Percentiles rank a stretch among this genome's conserved stretches.
Evolutionary conservation across 2,888 invertebrate species (phyloP).

Genomic region (Rhingia rostrata): DNA sequence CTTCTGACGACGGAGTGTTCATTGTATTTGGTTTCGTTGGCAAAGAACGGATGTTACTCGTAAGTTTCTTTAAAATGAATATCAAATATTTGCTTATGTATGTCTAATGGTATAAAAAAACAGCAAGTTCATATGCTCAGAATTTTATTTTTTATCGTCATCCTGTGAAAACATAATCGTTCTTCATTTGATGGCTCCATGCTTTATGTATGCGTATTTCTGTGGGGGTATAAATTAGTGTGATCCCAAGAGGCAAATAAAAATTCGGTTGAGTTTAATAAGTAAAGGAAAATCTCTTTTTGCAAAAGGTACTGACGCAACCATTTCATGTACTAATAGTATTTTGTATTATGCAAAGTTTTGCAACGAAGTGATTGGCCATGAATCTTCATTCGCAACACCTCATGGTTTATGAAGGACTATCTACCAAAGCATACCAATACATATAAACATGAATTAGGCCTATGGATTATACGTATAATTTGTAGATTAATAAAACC

Average conservation of each 20-base stretch:
- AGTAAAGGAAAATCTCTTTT: constrained; percentile 22
- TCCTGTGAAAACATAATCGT: constrained; percentile 9
- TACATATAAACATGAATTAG: too few relatives aligned
- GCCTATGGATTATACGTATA: too few relatives aligned
- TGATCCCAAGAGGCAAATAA: constrained; percentile 49
- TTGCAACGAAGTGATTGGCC: too few relatives aligned
- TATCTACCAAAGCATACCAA: too few relatives aligned
- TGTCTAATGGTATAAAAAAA: constrained; percentile 32
- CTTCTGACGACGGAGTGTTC: constrained; percentile 1
- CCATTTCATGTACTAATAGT: not conserved
- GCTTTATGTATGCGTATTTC: constrained; percentile 13
- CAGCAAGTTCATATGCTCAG: constrained; percentile 26
- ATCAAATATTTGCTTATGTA: constrained; percentile 48
- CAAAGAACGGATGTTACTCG: constrained; percentile 27
- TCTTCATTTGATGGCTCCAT: constrained; percentile 15
- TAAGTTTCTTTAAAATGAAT: constrained; percentile 47
- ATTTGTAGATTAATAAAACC: too few relatives aligned
- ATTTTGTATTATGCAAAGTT: not conserved
- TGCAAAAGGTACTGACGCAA: constrained; percentile 11
- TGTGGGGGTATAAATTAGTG: constrained; percentile 24
- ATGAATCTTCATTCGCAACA: too few relatives aligned
- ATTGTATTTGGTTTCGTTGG: constrained; percentile 9
- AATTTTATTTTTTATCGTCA: constrained; percentile 19
- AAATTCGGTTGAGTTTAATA: constrained; percentile 32
- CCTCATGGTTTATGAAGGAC: too few relatives aligned